Evolutionary conservation across 2,113 vertebrate genomes (phyloP).

Genomic region (Mastomys coucha): DNA sequence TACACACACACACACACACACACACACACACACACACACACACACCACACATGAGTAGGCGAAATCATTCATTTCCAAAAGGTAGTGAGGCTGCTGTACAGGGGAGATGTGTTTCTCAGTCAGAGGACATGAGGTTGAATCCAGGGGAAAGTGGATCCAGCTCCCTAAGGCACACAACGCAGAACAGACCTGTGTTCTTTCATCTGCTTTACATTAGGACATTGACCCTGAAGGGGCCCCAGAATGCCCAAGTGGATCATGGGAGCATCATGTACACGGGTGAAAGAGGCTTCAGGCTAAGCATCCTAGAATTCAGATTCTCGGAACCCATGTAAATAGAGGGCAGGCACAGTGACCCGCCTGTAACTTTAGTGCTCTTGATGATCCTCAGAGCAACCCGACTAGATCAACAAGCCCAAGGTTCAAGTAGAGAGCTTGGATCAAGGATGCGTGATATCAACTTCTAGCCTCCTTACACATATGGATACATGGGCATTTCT

Average conservation of each 20-base stretch:
- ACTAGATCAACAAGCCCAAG: neutral
- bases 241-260: no score
- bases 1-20: no score
- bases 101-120: neutral
- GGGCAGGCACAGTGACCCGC: no score
- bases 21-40: neutral
- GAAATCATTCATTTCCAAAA: neutral
- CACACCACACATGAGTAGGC: accelerated
- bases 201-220: neutral
- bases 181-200: neutral
- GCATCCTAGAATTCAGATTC: no score
- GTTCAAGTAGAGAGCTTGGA: neutral
- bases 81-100: neutral
- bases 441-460: neutral
- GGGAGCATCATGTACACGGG: no score
- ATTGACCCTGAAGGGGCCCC: no score
- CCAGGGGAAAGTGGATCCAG: neutral
- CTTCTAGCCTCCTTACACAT: neutral
- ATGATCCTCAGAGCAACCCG: neutral
- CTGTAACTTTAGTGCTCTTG: neutral
- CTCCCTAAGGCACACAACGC: neutral
- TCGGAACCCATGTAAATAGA: no score
- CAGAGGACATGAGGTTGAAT: neutral
- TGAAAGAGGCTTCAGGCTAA: no score
- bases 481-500: neutral